Conservation (phyloP, 2,888 invertebrate species). For the Andrena bicolor region DNA sequence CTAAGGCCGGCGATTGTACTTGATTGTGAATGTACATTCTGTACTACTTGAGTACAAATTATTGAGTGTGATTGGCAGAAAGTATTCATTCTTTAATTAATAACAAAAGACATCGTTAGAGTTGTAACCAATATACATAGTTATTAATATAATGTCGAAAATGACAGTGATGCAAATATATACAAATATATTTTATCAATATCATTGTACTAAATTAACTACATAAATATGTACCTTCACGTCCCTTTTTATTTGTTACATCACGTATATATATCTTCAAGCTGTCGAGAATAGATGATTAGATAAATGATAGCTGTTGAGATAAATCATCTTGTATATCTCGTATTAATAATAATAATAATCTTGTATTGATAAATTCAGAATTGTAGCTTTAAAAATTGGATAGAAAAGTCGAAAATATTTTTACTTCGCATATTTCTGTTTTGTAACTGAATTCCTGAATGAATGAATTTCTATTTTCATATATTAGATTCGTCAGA, state of each 20-base stretch:
- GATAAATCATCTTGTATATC: no score
- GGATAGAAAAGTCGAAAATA: no score
- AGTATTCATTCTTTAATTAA: slow-evolving; percentile 49
- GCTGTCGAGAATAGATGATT: neutral
- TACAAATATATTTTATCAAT: slow-evolving; percentile 62
- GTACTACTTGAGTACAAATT: slow-evolving; percentile 69
- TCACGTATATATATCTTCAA: neutral
- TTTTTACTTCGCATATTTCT: no score
- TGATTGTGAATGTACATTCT: slow-evolving; percentile 54
- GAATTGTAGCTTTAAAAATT: no score
- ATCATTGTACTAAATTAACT: slow-evolving; percentile 17
- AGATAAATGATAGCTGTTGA: no score
- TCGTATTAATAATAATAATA: no score
- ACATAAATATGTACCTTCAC: neutral
- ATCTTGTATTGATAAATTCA: no score
- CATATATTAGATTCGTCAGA: no score
- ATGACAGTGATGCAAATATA: slow-evolving; percentile 52
- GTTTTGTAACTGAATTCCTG: no score
- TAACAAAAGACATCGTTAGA: slow-evolving; percentile 42
- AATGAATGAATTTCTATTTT: no score
- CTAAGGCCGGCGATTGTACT: slow-evolving; percentile 23
- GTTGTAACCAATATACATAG: slow-evolving; percentile 53
- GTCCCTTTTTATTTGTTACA: neutral
- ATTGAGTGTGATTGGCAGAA: slow-evolving; percentile 40
- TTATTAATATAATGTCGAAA: slow-evolving; percentile 49